These are phyloP conservation scores for Macaca fascicularis DNA, from an alignment of 2,113 vertebrate species.

Conservation along the genomic window DNA sequence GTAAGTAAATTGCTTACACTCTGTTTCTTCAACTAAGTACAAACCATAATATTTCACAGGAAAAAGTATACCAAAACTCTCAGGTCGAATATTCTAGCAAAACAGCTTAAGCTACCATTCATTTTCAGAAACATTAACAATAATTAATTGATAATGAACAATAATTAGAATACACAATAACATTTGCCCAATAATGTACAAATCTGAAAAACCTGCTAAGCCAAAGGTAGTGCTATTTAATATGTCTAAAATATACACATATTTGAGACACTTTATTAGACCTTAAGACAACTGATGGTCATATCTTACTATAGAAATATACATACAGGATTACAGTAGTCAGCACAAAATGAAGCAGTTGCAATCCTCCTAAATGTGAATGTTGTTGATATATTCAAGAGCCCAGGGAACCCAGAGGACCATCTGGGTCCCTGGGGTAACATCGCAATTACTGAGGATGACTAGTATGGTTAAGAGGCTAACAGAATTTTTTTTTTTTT, in stretches of 20 bases:
- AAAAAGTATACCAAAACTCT: background rate
- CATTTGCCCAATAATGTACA: background rate
- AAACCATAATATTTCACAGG: background rate
- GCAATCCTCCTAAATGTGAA: background rate
- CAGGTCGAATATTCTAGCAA: background rate
- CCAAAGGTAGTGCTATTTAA: background rate
- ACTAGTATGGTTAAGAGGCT: background rate
- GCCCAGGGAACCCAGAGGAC: background rate
- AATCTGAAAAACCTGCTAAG: background rate
- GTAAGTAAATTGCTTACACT: background rate
- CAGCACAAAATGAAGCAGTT: background rate
- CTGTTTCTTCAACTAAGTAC: background rate
- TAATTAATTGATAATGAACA: background rate
- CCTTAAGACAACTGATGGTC: background rate
- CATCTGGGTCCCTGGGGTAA: background rate
- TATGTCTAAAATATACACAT: background rate
- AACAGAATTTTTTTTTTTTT: background rate
- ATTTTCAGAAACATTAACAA: background rate
- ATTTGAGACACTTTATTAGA: background rate
- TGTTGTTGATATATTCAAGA: background rate
- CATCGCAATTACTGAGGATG: background rate
- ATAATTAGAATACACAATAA: background rate
- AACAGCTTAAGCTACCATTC: background rate
- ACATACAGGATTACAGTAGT: background rate
- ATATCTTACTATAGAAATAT: background rate